phyloP scores from a whole-genome alignment of 2,797 vertebrate genomes.

The Centroberyx gerrardi region DNA sequence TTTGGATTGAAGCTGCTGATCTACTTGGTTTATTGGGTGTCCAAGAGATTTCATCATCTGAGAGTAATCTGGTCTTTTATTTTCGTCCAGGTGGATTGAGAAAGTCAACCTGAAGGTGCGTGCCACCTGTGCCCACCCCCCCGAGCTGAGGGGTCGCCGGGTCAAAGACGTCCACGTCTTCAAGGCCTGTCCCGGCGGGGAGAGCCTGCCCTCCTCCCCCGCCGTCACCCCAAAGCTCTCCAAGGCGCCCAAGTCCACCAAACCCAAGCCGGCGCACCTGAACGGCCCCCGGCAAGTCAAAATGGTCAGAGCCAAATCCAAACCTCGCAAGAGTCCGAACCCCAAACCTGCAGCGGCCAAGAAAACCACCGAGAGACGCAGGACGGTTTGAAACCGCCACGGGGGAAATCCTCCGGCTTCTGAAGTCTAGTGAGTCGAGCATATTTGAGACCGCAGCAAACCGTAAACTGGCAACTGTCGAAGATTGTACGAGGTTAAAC shows the following conservation, averaged over 20 bases:
- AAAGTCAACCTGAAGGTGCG: conserved; percentile 91
- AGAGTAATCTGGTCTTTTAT: background rate
- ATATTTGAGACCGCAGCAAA: background rate
- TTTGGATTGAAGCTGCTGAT: too few species aligned
- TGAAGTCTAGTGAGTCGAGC: background rate
- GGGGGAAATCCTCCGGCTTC: background rate
- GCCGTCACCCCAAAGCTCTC: conserved; percentile 54
- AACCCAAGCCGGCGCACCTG: conserved; percentile 75
- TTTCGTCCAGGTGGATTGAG: conserved; percentile 89
- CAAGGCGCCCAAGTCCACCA: conserved; percentile 74
- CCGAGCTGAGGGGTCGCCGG: conserved; percentile 85
- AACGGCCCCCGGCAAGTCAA: conserved; percentile 63
- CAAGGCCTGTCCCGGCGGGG: conserved; percentile 87
- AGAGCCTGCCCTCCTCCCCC: conserved; percentile 62
- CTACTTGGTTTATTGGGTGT: background rate
- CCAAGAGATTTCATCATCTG: background rate
- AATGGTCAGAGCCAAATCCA: conserved; percentile 70
- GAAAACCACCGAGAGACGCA: conserved; percentile 62
- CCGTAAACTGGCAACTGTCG: background rate
- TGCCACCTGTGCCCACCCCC: conserved; percentile 90
- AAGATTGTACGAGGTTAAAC: background rate
- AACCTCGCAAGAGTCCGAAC: conserved; percentile 57
- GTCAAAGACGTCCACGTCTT: conserved; percentile 90
- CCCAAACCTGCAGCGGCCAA: conserved; percentile 53
- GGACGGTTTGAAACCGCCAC: conserved; percentile 56